Conservation (phyloP, 2,113 vertebrate genomes). For the Peromyscus polionotus region DNA sequence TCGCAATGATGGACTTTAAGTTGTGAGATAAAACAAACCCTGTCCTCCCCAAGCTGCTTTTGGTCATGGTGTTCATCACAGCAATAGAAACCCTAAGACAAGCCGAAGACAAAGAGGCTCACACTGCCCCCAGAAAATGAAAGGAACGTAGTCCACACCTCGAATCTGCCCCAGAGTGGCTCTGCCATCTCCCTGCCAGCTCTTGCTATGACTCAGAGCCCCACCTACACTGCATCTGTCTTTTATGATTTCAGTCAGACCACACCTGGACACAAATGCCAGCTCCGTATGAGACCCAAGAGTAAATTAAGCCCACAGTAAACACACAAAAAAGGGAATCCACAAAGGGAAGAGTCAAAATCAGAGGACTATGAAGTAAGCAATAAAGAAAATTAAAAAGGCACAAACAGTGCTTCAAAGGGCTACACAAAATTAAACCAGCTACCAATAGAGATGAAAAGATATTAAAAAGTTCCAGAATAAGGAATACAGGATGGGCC, state of each 20-base stretch:
- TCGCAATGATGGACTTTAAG: not conserved
- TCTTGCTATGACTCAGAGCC: rapidly evolving
- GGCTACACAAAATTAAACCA: not conserved
- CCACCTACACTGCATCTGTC: rapidly evolving
- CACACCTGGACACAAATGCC: rapidly evolving
- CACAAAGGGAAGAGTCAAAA: not conserved
- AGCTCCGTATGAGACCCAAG: rapidly evolving
- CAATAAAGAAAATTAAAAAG: not conserved
- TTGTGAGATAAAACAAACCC: not conserved
- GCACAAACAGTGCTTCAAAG: not conserved
- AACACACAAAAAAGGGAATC: not conserved
- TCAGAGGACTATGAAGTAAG: not conserved
- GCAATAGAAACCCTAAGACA: not conserved
- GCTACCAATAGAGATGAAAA: not conserved
- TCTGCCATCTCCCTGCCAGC: rapidly evolving
- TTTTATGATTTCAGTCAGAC: not conserved
- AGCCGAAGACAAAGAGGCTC: rapidly evolving
- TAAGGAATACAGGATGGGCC: not conserved
- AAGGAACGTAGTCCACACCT: not conserved
- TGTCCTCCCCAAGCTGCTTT: not conserved
- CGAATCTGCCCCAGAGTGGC: not conserved
- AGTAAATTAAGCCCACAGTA: not conserved
- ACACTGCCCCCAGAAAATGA: rapidly evolving
- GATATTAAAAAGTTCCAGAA: not conserved
- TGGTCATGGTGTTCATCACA: not conserved